Conservation (phyloP, 1,140 invertebrate species). For the Amphibalanus amphitrite region DNA sequence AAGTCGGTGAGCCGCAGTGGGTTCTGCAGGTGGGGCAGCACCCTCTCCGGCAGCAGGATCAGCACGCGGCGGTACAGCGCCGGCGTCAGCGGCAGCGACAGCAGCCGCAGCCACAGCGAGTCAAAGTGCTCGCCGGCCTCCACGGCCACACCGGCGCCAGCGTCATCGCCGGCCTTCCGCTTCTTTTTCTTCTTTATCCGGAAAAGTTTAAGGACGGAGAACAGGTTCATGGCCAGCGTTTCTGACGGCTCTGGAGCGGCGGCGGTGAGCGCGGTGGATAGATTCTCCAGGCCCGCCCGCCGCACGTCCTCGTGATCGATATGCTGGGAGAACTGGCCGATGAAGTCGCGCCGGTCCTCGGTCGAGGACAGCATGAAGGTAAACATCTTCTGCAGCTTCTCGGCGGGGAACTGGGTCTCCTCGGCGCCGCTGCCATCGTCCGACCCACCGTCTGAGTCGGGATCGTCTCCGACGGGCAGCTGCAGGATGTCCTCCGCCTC, state of each 20-base stretch:
- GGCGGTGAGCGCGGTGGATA: not conserved
- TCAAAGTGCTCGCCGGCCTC: slow-evolving; percentile 22
- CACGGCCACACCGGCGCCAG: no score
- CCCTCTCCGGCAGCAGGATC: slow-evolving; percentile 57
- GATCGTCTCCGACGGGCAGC: no score
- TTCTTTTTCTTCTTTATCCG: not conserved
- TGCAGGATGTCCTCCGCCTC: no score
- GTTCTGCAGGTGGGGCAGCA: slow-evolving; percentile 59
- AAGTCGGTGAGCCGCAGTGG: slow-evolving; percentile 79
- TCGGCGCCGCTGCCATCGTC: no score
- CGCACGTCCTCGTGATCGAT: not conserved
- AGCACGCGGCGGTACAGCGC: slow-evolving; percentile 56
- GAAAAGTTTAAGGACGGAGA: not conserved
- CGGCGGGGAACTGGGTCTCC: not conserved
- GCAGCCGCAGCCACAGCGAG: slow-evolving; percentile 43
- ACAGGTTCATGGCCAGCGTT: not conserved
- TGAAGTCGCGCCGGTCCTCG: not conserved
- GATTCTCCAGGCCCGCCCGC: not conserved
- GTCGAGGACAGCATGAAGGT: not conserved
- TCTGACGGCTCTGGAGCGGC: not conserved
- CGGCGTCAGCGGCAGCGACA: slow-evolving; percentile 41
- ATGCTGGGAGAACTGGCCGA: not conserved
- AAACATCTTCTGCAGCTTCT: not conserved
- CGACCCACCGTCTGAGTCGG: no score
- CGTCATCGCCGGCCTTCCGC: not conserved